These are phyloP conservation scores for Poeciliopsis retropinna DNA, from an alignment of 2,113 vertebrate species.

Conservation along the genomic window DNA sequence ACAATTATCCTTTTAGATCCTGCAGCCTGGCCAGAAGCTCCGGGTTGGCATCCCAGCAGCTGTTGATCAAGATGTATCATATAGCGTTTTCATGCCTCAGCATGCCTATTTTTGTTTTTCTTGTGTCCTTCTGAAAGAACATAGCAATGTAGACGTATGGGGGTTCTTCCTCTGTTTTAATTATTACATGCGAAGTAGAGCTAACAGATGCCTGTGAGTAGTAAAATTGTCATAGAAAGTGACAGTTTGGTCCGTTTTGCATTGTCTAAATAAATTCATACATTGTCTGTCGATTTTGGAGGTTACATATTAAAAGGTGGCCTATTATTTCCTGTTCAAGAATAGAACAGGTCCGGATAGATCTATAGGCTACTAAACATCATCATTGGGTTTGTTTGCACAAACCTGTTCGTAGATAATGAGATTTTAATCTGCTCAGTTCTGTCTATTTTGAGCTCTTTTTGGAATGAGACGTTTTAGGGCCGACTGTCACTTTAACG, in stretches of 20 bases:
- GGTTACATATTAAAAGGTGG: not conserved
- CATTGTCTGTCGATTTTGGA: not conserved
- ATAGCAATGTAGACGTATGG: not conserved
- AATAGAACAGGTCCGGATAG: no score
- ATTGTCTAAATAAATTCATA: not conserved
- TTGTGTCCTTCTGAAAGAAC: not conserved
- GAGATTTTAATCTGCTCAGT: no score
- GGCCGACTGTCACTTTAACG: no score
- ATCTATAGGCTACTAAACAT: no score
- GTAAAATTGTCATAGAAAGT: not conserved
- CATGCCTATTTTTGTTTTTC: not conserved
- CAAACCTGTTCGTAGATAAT: no score
- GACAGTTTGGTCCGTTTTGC: not conserved
- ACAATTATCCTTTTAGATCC: not conserved
- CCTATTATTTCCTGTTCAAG: no score
- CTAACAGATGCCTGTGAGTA: not conserved
- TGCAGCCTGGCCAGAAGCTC: constrained; percentile 9
- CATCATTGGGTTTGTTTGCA: no score
- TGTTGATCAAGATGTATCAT: constrained; percentile 9
- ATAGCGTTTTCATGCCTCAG: not conserved
- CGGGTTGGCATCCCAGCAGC: not conserved
- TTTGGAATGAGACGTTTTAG: no score
- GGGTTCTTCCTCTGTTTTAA: not conserved
- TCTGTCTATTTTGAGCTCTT: no score
- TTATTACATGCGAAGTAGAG: not conserved